A percentile compares a stretch with the other conserved stretches of the same genome.
Conservation (phyloP, 2,113 vertebrate species). For the Aplodontia rufa region DNA sequence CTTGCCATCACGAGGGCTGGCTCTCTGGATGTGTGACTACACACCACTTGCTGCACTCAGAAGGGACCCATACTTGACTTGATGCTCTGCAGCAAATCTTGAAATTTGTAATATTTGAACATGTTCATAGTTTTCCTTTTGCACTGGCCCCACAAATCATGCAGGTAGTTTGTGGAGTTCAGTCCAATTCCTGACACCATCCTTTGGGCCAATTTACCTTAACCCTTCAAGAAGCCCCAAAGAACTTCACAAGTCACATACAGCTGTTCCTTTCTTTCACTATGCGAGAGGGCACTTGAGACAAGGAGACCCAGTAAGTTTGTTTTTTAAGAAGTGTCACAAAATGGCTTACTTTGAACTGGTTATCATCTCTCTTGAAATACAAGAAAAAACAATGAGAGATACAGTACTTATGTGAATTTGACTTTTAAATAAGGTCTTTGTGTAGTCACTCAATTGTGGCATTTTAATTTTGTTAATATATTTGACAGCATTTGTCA, state of each 20-base stretch:
- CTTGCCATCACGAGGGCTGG: not conserved
- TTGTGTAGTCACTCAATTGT: not conserved
- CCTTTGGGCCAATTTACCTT: not conserved
- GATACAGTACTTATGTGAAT: not conserved
- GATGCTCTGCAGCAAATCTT: not conserved
- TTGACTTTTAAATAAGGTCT: not conserved
- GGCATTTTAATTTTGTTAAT: not conserved
- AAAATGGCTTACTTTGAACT: not conserved
- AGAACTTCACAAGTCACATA: not conserved
- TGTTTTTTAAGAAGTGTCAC: constrained; percentile 23
- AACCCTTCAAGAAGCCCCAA: not conserved
- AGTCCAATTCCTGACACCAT: not conserved
- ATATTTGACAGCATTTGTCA: not conserved
- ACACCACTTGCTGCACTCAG: not conserved
- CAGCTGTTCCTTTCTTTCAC: not conserved
- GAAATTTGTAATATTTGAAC: not conserved
- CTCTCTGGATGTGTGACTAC: rapidly evolving
- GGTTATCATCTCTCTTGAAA: not conserved
- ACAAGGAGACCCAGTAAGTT: not conserved
- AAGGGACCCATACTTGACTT: not conserved
- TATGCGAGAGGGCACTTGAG: not conserved
- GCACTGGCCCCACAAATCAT: not conserved
- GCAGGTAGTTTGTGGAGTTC: not conserved
- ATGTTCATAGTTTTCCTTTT: not conserved
- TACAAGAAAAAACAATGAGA: not conserved